Evolutionary conservation across 1,140 invertebrate genomes (phyloP).

Genomic region (Drosophila sulfurigaster): DNA sequence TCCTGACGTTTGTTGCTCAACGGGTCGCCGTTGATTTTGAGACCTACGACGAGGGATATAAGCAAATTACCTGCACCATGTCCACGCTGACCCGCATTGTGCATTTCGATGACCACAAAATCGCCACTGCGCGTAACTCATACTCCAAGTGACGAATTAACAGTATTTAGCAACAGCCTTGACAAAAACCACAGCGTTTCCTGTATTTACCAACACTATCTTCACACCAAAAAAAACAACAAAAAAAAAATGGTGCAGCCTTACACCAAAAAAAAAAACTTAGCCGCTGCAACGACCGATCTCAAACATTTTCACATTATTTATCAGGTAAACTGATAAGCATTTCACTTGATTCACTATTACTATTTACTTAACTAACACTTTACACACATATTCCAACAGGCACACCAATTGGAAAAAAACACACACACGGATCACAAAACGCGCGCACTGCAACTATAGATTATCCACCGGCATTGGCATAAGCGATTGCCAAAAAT

Average conservation of each 20-base stretch:
- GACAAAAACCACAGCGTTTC: background rate
- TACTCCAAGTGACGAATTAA: background rate
- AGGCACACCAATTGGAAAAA: slow-evolving; percentile 40
- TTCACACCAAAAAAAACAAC: too few relatives aligned
- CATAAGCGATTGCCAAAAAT: background rate
- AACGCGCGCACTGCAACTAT: slow-evolving; percentile 6
- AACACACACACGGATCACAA: background rate
- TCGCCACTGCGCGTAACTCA: background rate
- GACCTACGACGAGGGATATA: slow-evolving; percentile 94
- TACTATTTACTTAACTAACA: too few relatives aligned
- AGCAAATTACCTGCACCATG: slow-evolving; percentile 96
- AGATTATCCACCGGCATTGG: slow-evolving; percentile 1
- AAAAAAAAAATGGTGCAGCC: too few relatives aligned
- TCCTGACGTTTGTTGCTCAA: slow-evolving; percentile 94
- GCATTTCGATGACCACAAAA: slow-evolving; percentile 86
- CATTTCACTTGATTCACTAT: too few relatives aligned
- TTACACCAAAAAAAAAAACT: too few relatives aligned
- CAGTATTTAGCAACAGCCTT: background rate
- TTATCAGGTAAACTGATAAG: too few relatives aligned
- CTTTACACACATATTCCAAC: background rate
- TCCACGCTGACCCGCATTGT: slow-evolving; percentile 95
- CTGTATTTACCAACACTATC: too few relatives aligned
- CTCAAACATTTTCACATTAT: too few relatives aligned
- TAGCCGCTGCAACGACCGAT: too few relatives aligned
- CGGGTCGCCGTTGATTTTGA: slow-evolving; percentile 94